Base-by-base conservation (phyloP, 2,113 vertebrate species). In the Dipodomys spectabilis region DNA sequence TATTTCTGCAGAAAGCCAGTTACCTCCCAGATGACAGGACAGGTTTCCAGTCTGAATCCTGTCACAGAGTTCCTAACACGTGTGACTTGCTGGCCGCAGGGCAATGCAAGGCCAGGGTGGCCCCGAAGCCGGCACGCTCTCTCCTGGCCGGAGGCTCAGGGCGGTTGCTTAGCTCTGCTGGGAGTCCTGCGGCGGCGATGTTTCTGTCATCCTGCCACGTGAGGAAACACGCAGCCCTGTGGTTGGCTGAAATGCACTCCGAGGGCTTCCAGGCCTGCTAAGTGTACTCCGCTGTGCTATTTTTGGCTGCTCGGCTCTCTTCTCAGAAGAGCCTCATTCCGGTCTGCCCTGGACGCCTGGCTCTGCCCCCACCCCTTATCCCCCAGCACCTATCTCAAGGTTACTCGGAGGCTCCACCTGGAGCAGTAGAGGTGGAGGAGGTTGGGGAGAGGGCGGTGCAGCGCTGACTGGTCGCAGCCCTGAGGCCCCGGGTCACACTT, bases 271-370 rank as follows among this genome's bases (percentile, higher is more conserved):
- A 22, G 88, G 77, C 64, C 35, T 62, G 45, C 60, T 60, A 62
- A 94, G 49, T 12, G 30, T 57, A 27, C 45, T 74, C 82, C 74
- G 88, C 88, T 60, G 45, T 85, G 92, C 93, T 97, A 95, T 97
- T 97, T 96, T 92, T 57, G 75, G 86, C 79, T 71, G 53, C 71
- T 39, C 32, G 94, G 77, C 88, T 95, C 95, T 95, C 92, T 96
- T 97, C 93, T 95, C 82, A 12, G 84, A 97, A 94, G 71, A 92
- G 78, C 94, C 91, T 53, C 30, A 84, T 96, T 96, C 91, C 73
- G 72, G 83, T 97, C 72, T 94, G 83, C 92, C 95, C 71, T 62
- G 57, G 82, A 88, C 88, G 80, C 62, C 8, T 45, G 49, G 35
- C 75, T 65, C 88, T 49, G 3, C 82, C 39, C 44, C n/a, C 16